phyloP scores from a whole-genome alignment of 2,797 vertebrate species.

The Myotis vivesi region DNA sequence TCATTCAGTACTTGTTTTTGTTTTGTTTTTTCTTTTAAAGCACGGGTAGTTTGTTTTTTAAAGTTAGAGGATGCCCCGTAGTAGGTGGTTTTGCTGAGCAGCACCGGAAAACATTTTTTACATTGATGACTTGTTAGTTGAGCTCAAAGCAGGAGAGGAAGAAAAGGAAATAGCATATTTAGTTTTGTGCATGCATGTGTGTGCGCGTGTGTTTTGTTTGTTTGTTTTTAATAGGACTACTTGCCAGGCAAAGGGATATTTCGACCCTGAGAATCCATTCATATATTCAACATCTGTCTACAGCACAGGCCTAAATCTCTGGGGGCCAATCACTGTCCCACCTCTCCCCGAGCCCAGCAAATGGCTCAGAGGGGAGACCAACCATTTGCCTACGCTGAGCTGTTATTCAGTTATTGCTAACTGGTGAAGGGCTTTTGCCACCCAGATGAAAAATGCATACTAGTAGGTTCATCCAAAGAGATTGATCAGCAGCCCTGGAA shows the following conservation, averaged over 20 bases:
- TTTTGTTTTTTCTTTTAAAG: background rate
- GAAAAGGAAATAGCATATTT: background rate
- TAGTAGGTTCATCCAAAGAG: background rate
- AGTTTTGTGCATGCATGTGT: background rate
- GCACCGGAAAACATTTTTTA: background rate
- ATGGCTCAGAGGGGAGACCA: background rate
- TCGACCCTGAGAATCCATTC: background rate
- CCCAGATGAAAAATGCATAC: background rate
- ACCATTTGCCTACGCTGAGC: background rate
- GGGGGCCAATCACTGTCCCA: background rate
- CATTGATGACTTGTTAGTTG: background rate
- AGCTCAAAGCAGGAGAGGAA: background rate
- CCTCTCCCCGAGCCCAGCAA: background rate
- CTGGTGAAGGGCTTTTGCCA: background rate
- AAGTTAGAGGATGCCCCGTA: background rate
- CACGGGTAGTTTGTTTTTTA: background rate
- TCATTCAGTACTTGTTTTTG: slow-evolving; percentile 4
- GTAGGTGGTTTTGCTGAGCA: background rate
- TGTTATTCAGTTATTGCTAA: background rate
- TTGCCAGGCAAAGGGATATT: background rate
- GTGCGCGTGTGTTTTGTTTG: no score
- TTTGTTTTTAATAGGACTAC: background rate
- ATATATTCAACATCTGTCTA: background rate
- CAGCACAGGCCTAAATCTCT: background rate
- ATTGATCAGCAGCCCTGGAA: background rate